A percentile compares a stretch with the other conserved stretches of the same genome.
These are phyloP conservation scores for Psilopsiagon aymara DNA, from an alignment of 2,113 vertebrate genomes.

Conservation along the genomic window DNA sequence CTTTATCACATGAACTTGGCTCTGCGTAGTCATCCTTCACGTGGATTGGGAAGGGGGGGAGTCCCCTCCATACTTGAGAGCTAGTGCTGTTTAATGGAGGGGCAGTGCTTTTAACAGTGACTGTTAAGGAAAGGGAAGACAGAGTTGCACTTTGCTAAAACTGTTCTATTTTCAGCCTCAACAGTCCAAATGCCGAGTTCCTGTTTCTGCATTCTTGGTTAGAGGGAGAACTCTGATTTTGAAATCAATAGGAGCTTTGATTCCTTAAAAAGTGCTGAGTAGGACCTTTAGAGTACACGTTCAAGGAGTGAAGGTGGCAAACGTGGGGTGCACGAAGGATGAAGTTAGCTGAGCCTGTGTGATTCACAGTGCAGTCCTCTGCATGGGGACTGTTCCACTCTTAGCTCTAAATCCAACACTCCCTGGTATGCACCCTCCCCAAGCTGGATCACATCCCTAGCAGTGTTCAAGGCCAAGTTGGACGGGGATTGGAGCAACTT, in stretches of 20 bases:
- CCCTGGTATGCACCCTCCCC: neutral
- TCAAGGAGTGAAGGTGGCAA: neutral
- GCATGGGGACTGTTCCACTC: neutral
- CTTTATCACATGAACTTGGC: neutral
- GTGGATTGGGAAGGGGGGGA: neutral
- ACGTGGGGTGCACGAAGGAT: neutral
- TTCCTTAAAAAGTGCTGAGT: neutral
- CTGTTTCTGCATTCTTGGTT: neutral
- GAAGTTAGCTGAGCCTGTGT: neutral
- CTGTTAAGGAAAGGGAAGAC: neutral
- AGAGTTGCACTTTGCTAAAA: neutral
- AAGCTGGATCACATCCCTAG: neutral
- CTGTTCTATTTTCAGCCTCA: neutral
- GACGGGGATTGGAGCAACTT: neutral
- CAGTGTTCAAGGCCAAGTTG: neutral
- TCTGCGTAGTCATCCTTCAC: neutral
- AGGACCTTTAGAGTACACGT: neutral
- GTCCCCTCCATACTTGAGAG: fast-evolving
- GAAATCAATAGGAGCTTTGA: neutral
- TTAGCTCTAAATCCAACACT: neutral
- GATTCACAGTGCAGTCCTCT: fast-evolving
- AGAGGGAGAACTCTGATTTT: neutral
- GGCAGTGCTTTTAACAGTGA: neutral
- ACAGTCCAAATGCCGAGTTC: neutral
- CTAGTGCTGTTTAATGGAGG: neutral